These are phyloP conservation scores for Alloplasta piceator DNA, from an alignment of 2,888 invertebrate species.

Conservation along the genomic window DNA sequence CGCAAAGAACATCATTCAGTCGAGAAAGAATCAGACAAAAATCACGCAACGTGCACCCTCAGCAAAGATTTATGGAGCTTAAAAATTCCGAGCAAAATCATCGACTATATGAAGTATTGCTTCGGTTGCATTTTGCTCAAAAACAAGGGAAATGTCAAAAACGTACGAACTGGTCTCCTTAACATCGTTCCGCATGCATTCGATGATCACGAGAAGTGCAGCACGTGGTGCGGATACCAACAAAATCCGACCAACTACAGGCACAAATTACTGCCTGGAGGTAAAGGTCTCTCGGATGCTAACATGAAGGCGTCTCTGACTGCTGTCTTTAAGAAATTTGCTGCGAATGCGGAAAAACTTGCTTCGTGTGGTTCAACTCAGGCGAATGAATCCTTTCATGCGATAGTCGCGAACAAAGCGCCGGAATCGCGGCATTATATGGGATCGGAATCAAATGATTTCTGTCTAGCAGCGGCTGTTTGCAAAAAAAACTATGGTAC, in stretches of 20 bases:
- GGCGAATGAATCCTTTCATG: slow-evolving; percentile 56
- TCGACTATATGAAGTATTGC: slow-evolving; percentile 68
- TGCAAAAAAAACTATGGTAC: slow-evolving; percentile 52
- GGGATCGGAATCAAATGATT: slow-evolving; percentile 51
- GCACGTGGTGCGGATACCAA: slow-evolving; percentile 64
- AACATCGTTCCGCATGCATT: slow-evolving; percentile 68
- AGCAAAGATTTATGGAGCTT: slow-evolving; percentile 38
- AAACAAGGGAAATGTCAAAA: slow-evolving; percentile 50
- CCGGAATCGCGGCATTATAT: slow-evolving; percentile 53
- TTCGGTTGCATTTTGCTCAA: slow-evolving; percentile 60
- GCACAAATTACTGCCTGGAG: slow-evolving; percentile 42
- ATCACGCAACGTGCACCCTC: slow-evolving; percentile 40
- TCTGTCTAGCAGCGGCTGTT: slow-evolving; percentile 53
- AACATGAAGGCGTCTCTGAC: slow-evolving; percentile 14
- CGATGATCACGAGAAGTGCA: slow-evolving; percentile 63
- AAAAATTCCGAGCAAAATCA: slow-evolving; percentile 47
- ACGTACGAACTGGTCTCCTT: slow-evolving; percentile 54
- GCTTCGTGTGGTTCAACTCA: slow-evolving; percentile 60
- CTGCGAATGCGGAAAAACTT: slow-evolving; percentile 47
- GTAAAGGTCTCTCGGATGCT: slow-evolving; percentile 25
- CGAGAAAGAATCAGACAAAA: slow-evolving; percentile 57
- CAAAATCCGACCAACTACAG: slow-evolving; percentile 55
- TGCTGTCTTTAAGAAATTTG: slow-evolving; percentile 34
- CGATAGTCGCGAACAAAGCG: slow-evolving; percentile 39
- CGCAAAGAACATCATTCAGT: slow-evolving; percentile 52